Conservation (phyloP, 2,113 vertebrate genomes). For the Shinisaurus crocodilurus region DNA sequence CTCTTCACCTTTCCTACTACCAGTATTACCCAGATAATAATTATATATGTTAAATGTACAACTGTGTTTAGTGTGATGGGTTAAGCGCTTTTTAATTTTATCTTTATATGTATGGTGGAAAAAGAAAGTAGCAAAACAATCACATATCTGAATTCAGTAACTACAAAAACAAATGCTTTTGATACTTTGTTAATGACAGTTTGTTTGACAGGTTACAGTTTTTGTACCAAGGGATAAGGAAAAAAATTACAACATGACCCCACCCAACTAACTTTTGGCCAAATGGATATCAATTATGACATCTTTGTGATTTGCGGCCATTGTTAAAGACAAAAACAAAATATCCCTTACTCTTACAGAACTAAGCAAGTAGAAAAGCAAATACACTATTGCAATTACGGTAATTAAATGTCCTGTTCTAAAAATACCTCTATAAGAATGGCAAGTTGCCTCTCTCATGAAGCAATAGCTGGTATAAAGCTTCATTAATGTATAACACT, state of each 20-base stretch:
- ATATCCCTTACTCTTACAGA: background rate
- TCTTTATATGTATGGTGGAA: background rate
- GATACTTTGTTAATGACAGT: background rate
- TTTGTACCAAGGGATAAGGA: background rate
- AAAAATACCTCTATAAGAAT: conserved; percentile 15
- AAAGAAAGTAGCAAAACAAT: background rate
- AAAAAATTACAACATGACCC: background rate
- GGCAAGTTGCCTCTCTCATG: conserved; percentile 12
- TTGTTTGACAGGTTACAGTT: background rate
- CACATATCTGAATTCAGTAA: background rate
- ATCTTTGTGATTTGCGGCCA: background rate
- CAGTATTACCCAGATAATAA: conserved; percentile 44
- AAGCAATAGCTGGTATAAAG: conserved; percentile 63
- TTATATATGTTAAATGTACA: conserved; percentile 51
- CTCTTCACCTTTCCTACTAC: conserved; percentile 47
- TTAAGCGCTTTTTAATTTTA: background rate
- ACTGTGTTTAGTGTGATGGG: background rate
- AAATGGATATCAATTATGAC: background rate
- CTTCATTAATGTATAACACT: conserved; percentile 35
- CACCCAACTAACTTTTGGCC: background rate
- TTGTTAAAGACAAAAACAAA: background rate
- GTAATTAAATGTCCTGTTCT: background rate
- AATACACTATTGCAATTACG: background rate
- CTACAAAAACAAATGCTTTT: background rate
- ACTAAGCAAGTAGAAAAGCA: background rate